Conservation (phyloP, 2,113 vertebrate genomes). For the Pelecanus crispus region DNA sequence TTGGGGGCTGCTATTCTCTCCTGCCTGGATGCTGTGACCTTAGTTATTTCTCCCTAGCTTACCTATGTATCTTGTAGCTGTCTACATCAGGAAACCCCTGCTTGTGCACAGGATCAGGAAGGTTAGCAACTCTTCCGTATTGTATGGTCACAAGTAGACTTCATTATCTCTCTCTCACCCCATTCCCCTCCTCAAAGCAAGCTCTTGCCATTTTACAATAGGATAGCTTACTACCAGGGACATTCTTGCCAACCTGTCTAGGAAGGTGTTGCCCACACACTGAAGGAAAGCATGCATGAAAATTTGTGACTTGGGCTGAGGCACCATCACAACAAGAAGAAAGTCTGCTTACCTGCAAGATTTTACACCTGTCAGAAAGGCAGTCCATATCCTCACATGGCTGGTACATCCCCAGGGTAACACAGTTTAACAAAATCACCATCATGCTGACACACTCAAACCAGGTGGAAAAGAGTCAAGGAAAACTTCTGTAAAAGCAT, state of each 20-base stretch:
- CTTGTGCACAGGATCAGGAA: not conserved
- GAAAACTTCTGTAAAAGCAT: slow-evolving; percentile 30
- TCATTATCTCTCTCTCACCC: not conserved
- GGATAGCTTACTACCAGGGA: not conserved
- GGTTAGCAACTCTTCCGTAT: not conserved
- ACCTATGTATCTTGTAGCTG: not conserved
- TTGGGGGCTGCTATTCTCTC: not conserved
- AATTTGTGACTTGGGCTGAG: not conserved
- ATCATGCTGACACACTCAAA: slow-evolving; percentile 96
- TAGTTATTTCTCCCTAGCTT: not conserved
- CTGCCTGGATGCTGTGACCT: not conserved
- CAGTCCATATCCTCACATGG: slow-evolving; percentile 97
- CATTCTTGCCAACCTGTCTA: not conserved
- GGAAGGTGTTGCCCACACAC: not conserved
- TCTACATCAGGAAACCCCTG: not conserved
- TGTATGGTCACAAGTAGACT: not conserved
- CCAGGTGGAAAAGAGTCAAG: slow-evolving; percentile 88
- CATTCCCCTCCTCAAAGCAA: not conserved
- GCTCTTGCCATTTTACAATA: not conserved
- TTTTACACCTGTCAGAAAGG: slow-evolving; percentile 91
- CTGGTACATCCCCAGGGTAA: slow-evolving; percentile 98
- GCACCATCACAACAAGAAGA: not conserved
- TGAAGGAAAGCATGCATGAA: not conserved
- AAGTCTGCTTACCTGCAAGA: slow-evolving; percentile 85
- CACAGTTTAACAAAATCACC: slow-evolving; percentile 96